phyloP scores from a whole-genome alignment of 2,888 invertebrate species.

The Eristalinus sepulchralis region DNA sequence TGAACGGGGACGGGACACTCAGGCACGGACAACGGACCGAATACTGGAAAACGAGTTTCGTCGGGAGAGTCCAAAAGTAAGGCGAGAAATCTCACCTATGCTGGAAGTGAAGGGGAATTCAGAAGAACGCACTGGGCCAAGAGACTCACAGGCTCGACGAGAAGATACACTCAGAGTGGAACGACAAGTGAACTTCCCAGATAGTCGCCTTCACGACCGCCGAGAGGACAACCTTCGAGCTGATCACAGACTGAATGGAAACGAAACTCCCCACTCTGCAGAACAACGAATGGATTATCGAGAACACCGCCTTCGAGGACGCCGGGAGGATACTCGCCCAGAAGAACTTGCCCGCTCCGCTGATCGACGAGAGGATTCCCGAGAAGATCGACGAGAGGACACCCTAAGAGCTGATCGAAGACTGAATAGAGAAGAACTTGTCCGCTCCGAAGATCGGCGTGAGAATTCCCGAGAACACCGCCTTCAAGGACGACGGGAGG shows the following conservation, averaged over 20 bases:
- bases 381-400: background rate
- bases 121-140: background rate
- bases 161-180: background rate
- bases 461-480: background rate
- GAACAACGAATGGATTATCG: constrained; percentile 5
- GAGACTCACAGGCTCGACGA: background rate
- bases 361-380: constrained; percentile 7
- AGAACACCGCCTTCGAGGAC: too few species aligned
- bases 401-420: background rate
- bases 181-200: background rate
- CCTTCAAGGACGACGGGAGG: too few species aligned
- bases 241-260: background rate
- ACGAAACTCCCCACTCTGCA: background rate
- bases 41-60: background rate
- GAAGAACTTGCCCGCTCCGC: background rate
- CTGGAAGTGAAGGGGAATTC: background rate
- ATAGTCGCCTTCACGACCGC: background rate
- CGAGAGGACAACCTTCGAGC: background rate
- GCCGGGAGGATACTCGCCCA: background rate
- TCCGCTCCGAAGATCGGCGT: background rate
- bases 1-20: background rate
- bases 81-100: background rate
- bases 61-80: background rate
- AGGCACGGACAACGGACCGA: background rate
- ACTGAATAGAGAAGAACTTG: background rate